phyloP scores from a whole-genome alignment of 1,140 invertebrate genomes.

The Ephestia elutella region DNA sequence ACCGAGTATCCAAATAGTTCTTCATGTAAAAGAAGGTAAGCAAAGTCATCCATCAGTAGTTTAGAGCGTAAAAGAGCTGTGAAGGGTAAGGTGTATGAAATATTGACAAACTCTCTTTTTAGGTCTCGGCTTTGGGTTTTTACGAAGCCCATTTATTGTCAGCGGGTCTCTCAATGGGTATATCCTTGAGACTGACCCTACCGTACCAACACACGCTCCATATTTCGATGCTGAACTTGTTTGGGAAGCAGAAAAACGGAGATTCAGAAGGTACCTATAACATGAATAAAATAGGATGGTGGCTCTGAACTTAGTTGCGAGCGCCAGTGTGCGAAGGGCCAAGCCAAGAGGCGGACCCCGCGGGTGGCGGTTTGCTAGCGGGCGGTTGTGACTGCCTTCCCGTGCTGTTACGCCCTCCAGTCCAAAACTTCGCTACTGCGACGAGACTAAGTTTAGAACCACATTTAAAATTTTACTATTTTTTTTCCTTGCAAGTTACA shows the following conservation, averaged over 20 bases:
- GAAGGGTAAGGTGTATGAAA: too few relatives aligned
- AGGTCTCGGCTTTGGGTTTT: slow-evolving; percentile 66
- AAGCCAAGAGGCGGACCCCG: too few relatives aligned
- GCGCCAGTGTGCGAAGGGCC: too few relatives aligned
- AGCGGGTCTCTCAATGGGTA: slow-evolving; percentile 66
- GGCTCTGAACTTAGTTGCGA: too few relatives aligned
- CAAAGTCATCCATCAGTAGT: background rate
- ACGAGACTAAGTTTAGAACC: too few relatives aligned
- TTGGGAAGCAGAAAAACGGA: slow-evolving; percentile 66
- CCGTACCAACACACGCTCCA: slow-evolving; percentile 54
- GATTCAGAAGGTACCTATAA: slow-evolving; percentile 66
- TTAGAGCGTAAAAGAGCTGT: background rate
- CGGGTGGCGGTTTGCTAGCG: too few relatives aligned
- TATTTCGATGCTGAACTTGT: slow-evolving; percentile 65
- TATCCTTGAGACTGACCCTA: slow-evolving; percentile 61
- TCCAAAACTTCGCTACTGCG: too few relatives aligned
- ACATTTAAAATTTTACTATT: too few relatives aligned
- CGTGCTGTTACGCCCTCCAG: too few relatives aligned
- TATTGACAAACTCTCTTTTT: slow-evolving; percentile 21
- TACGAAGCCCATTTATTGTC: slow-evolving; percentile 53
- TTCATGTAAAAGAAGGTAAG: slow-evolving; percentile 62
- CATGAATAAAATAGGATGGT: too few relatives aligned
- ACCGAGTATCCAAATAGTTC: slow-evolving; percentile 61
- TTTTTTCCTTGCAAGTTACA: too few relatives aligned
- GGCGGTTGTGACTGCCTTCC: too few relatives aligned